Evolutionary conservation across 1,140 invertebrate species (phyloP), one percentile per base, ranked within the genome.

Genomic region (Camponotus vicinus): DNA sequence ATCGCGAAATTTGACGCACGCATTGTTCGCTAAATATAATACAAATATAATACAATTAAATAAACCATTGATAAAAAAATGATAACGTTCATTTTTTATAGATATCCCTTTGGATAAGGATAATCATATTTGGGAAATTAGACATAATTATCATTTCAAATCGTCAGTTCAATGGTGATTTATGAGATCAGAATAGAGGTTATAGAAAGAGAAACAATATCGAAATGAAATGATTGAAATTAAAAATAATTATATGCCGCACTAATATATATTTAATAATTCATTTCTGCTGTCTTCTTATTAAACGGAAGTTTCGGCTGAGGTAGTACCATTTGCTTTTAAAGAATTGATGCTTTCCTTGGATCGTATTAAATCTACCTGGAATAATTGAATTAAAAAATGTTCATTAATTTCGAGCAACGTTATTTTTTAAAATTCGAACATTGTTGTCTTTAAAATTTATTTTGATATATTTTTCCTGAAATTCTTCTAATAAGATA

Each of bases 291-390:
- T 67, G 27, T 57, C 80, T 27, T 87, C 32, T 88, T 67, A 76
- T 94, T 92, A 95, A 73, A 95, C 94, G 40, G 94, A 94, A 57
- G 94, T 95, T 88, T 95, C 94, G 59, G 94, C 94, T 52, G 94
- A 94, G 86, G 93, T 94, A 92, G 93, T 93, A 88, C 94, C 94
- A 92, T 94, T 94, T 52, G 88, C 91, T 89, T 94, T 94, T 85
- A 92, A 90, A 80, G 92, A 91, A 89, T 91, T 92, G 86, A 93
- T 91, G 87, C 86, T 91, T 59, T 94, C 93, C 92, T 94, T 94
- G 80, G 94, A 94, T 90, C 94, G 91, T 78, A 94, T 94, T 80
- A 94, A 89, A 83, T 94, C 94, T 85, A 95, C 92, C 94, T 94
- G 92, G 71, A 93, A 93, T 40, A 90, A 91, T 89, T 1, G 83